Evolutionary conservation across 2,888 invertebrate species (phyloP).

Genomic region (Timandra comae): DNA sequence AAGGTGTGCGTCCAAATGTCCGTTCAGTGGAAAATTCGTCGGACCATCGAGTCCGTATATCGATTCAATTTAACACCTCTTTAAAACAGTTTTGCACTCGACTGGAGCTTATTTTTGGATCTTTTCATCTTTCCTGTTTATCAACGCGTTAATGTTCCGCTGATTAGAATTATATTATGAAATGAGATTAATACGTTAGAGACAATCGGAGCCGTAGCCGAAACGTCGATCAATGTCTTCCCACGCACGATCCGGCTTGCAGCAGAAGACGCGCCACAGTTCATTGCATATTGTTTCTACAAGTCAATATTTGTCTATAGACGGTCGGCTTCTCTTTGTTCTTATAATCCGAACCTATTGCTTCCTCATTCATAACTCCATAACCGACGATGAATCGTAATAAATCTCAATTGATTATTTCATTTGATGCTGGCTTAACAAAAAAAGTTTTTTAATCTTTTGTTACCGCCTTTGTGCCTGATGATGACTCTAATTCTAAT

Average conservation of each 20-base stretch:
- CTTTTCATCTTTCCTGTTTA: slow-evolving; percentile 70
- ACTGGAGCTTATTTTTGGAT: slow-evolving; percentile 69
- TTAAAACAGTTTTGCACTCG: slow-evolving; percentile 70
- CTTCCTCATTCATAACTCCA: slow-evolving; percentile 55
- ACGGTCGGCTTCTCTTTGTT: slow-evolving; percentile 64
- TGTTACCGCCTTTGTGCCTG: slow-evolving; percentile 46
- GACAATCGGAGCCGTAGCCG: slow-evolving; percentile 25
- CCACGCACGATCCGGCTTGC: slow-evolving; percentile 24
- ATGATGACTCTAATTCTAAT: slow-evolving; percentile 51
- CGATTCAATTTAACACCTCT: slow-evolving; percentile 72
- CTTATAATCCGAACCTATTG: slow-evolving; percentile 58
- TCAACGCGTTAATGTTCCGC: slow-evolving; percentile 53
- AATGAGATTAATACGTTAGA: slow-evolving; percentile 5
- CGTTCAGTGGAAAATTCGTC: slow-evolving; percentile 74
- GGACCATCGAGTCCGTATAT: slow-evolving; percentile 68
- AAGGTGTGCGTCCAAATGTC: slow-evolving; percentile 63
- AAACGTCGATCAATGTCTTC: slow-evolving; percentile 54
- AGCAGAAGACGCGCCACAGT: slow-evolving; percentile 28
- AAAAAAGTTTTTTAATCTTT: slow-evolving; percentile 51
- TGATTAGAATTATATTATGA: slow-evolving; percentile 10
- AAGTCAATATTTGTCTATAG: slow-evolving; percentile 74
- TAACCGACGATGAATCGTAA: slow-evolving; percentile 68
- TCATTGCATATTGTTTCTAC: slow-evolving; percentile 58
- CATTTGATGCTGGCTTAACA: slow-evolving; percentile 51
- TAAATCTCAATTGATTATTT: slow-evolving; percentile 70